Evolutionary conservation across 2,113 vertebrate species (phyloP).

Genomic region (Planiliza haematocheilus): DNA sequence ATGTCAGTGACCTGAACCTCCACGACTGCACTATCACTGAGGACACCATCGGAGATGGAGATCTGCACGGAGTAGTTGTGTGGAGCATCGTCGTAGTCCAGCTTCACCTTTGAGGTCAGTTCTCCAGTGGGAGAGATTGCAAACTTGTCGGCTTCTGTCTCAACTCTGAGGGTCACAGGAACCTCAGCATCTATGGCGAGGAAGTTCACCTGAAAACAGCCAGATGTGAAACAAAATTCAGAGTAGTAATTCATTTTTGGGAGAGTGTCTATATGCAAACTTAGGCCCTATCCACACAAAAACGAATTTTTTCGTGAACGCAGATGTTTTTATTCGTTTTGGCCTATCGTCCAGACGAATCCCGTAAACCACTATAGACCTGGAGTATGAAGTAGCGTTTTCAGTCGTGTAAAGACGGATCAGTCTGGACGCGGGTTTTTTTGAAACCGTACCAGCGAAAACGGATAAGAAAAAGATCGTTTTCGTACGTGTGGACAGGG

Average conservation of each 20-base stretch:
- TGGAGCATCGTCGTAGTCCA: slow-evolving; percentile 80
- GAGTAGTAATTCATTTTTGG: not conserved
- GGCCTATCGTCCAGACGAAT: no score
- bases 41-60: slow-evolving; percentile 79
- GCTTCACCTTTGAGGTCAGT: slow-evolving; percentile 70
- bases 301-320: no score
- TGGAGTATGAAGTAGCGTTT: no score
- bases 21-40: slow-evolving; percentile 66
- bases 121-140: slow-evolving; percentile 65
- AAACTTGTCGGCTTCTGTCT: slow-evolving; percentile 72
- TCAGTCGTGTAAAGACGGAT: no score
- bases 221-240: not conserved
- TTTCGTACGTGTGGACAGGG: no score
- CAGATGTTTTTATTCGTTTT: no score
- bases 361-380: no score
- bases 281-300: no score
- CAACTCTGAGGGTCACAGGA: slow-evolving; percentile 63
- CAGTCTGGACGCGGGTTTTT: no score
- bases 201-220: slow-evolving; percentile 52
- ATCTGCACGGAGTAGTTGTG: slow-evolving; percentile 75
- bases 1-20: slow-evolving; percentile 79
- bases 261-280: not conserved
- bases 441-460: no score
- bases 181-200: slow-evolving; percentile 38
- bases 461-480: no score